Base-by-base conservation (phyloP, 2,888 invertebrate genomes). In the Miltochrista miniata region DNA sequence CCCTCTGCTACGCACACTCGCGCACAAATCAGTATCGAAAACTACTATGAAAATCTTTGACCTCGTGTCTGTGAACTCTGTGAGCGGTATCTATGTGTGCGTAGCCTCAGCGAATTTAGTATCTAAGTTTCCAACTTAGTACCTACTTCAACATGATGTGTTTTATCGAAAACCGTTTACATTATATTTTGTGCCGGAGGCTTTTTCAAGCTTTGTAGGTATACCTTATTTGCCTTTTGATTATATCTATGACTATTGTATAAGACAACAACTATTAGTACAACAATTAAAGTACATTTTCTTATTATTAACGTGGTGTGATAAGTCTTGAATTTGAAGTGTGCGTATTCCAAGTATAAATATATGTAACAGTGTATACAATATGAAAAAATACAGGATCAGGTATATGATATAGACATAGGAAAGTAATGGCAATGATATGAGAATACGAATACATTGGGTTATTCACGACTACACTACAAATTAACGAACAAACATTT, bases 241-340 rank as follows among this genome's bases (percentile, higher is more conserved):
- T 31, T 31, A 31, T 60, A 54, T 24, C 56, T 37, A 54, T 60
- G 35, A 24, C 43, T 63, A 57, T 76, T 49, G 63, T 74, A 81
- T 76, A 79, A 74, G 76, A 86, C 80, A 83, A 87, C 82, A 83
- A 81, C 70, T 76, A 73, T 80, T n/a, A n/a, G 18, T 24, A 85
- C 82, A 84, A 86, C 85, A 85, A 79, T 81, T 59, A 80, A 68
- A 68, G 66, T 65, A 64, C 71, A 68, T 67, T 79, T 13, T 35
- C 34, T 18, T 31, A 43, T 43, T 43, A 79, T 81, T 72, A 86
- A 87, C 78, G 87, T 81, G 82, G 86, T 31, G 80, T 79, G 70
- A 77, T 72, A 81, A 90, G 90, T 90, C 90, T 90, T 89, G 79
- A 83, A 80, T 85, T 82, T 80, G 82, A 87, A 87, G 74, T 90